Evolutionary conservation across 1,140 invertebrate species (phyloP).

Genomic region (Drosophila chauvacae): DNA sequence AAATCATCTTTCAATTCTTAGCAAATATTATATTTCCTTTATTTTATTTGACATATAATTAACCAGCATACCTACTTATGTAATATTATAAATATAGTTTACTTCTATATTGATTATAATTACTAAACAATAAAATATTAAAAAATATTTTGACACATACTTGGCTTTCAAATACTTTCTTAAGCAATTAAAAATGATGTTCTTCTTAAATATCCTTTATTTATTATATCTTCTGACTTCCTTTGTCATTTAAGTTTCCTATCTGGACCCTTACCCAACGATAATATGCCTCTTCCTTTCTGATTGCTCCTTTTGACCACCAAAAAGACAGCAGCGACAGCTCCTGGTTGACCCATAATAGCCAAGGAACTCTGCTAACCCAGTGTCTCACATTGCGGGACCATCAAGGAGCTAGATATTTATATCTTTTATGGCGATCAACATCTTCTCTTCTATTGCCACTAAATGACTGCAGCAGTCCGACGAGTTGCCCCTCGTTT

Average conservation of each 20-base stretch:
- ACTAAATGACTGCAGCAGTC: slow-evolving; percentile 35
- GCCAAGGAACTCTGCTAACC: not conserved
- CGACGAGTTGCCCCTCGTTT: slow-evolving; percentile 31
- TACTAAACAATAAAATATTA: no score
- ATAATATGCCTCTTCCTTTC: slow-evolving; percentile 5
- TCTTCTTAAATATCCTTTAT: no score
- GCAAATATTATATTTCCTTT: not conserved
- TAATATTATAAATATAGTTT: no score
- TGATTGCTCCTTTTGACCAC: slow-evolving; percentile 11
- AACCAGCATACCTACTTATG: not conserved
- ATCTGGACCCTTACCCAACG: not conserved
- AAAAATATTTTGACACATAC: not conserved
- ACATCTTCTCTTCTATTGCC: slow-evolving; percentile 22
- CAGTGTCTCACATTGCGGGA: slow-evolving; percentile 29
- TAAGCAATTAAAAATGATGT: not conserved
- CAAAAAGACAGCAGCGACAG: not conserved
- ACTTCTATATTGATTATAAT: no score
- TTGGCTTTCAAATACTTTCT: not conserved
- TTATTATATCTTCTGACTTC: not conserved
- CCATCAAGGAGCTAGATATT: slow-evolving; percentile 13
- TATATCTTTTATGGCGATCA: slow-evolving; percentile 43
- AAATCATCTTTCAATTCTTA: no score
- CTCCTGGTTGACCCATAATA: slow-evolving; percentile 25
- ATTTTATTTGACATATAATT: no score
- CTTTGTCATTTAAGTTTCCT: not conserved